Base-by-base conservation (phyloP, 2,797 vertebrate species). In the Tokudaia muenninki region DNA sequence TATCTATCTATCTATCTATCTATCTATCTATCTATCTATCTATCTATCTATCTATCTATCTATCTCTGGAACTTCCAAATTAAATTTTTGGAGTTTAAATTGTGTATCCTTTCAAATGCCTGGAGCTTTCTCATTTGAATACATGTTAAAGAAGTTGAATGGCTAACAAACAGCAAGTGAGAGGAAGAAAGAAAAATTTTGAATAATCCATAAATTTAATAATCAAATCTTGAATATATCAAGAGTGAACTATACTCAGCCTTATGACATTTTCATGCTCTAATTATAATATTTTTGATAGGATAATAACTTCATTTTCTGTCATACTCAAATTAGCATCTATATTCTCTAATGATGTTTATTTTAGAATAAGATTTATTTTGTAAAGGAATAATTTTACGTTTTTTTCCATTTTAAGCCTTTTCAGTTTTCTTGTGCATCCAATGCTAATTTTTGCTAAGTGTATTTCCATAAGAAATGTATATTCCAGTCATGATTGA, bases 181-280 rank as follows among this genome's bases (percentile, higher is more conserved):
- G n/a, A 77, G 21, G 52, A 95, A 92, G 77, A 90, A 88, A 87
- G 26, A 82, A 95, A 95, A 93, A 80, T 82, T 57, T 89, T 96
- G 72, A 97, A 81, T 94, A 96, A 94, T 96, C 82, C 29, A 79
- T 97, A 90, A 94, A 89, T 94, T 89, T 97, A 92, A 92, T 96
- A 96, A 88, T 80, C 94, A 96, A 1, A 87, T 52, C 24, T 82
- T 91, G 72, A 93, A 37, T 95, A 88, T 14, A 90, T 97, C 34
- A 94, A 91, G 74, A 96, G 16, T 86, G 83, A 96, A 79, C 72
- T 97, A 29, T 95, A 92, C 80, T 97, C 97, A 96, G 72, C 63
- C n/a, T 94, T 91, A 75, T 82, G 47, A 57, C 59, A 92, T 97
- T 96, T 80, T 92, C 92, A 70, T 95, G 59, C 21, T 84, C 57